A percentile compares a stretch with the other conserved stretches of the same genome.
These are phyloP conservation scores for Tachina fera DNA, from an alignment of 2,888 invertebrate species.

Conservation along the genomic window DNA sequence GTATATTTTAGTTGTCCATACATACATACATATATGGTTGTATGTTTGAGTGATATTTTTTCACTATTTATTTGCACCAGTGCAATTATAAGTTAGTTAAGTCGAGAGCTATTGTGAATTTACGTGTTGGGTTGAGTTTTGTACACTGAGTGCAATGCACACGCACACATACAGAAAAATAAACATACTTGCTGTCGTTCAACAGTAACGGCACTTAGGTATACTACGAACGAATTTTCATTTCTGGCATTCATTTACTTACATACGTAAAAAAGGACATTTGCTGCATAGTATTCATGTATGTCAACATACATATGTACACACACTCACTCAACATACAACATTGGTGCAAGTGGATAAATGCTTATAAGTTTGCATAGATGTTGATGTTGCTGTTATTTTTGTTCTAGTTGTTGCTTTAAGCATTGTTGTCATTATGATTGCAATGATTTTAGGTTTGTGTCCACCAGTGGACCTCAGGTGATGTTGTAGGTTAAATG, in stretches of 20 bases:
- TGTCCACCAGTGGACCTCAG: constrained; percentile 29
- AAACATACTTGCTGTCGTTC: background rate
- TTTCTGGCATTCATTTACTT: constrained; percentile 48
- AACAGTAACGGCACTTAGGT: constrained; percentile 5
- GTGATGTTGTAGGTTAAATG: constrained; percentile 45
- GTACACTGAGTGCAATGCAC: constrained; percentile 27
- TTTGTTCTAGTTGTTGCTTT: constrained; percentile 4
- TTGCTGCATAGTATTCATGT: constrained; percentile 41
- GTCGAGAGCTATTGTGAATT: constrained; percentile 55
- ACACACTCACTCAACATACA: background rate
- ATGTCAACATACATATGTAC: background rate
- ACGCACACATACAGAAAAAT: background rate
- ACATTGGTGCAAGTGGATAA: background rate
- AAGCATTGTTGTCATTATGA: constrained; percentile 32
- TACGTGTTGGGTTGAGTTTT: constrained; percentile 15
- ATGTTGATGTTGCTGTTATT: constrained; percentile 10
- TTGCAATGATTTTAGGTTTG: constrained; percentile 15
- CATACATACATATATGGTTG: background rate
- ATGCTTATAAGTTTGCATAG: background rate
- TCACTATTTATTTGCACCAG: constrained; percentile 32
- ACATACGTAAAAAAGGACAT: constrained; percentile 18
- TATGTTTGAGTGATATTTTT: background rate
- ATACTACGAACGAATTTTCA: constrained; percentile 12
- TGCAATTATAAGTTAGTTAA: constrained; percentile 64
- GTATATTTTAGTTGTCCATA: background rate